Conservation (phyloP, 1,140 invertebrate species). For the Drosophila ironensis region DNA sequence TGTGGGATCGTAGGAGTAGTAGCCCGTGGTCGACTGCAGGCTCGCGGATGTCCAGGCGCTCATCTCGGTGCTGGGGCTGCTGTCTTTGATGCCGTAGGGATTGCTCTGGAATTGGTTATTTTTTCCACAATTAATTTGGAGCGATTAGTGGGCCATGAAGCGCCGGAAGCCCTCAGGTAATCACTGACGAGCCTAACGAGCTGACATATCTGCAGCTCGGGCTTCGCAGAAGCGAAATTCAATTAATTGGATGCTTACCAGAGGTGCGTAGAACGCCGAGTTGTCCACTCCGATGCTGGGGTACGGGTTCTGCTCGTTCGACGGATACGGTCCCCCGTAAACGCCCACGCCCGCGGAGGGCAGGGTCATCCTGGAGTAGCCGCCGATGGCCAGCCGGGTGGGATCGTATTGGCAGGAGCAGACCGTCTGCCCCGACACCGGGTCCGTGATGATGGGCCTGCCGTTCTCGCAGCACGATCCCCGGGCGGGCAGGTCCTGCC, state of each 20-base stretch:
- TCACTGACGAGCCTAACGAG: constrained; percentile 21
- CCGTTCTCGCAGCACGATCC: constrained; percentile 95
- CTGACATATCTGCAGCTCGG: constrained; percentile 35
- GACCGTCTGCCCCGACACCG: constrained; percentile 95
- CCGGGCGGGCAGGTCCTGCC: constrained; percentile 52
- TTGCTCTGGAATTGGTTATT: constrained; percentile 88
- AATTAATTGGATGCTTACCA: constrained; percentile 88
- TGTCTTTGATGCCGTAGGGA: constrained; percentile 94
- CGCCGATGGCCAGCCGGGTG: constrained; percentile 87
- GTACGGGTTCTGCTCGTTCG: constrained; percentile 95
- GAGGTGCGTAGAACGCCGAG: constrained; percentile 96
- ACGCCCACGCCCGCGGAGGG: constrained; percentile 86
- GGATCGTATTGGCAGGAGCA: constrained; percentile 98
- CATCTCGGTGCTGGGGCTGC: constrained; percentile 91
- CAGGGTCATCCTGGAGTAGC: constrained; percentile 86
- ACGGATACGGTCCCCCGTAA: constrained; percentile 91
- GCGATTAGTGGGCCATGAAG: too few species aligned
- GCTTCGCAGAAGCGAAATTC: constrained; percentile 42
- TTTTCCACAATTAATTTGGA: background rate
- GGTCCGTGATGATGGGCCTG: constrained; percentile 96
- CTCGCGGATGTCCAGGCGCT: constrained; percentile 93
- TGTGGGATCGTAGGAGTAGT: constrained; percentile 96
- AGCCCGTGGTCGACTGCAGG: constrained; percentile 92
- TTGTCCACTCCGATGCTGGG: constrained; percentile 95
- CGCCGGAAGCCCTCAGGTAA: constrained; percentile 33